These are phyloP conservation scores for Limnothrissa miodon DNA, from an alignment of 2,113 vertebrate species.

Conservation along the genomic window DNA sequence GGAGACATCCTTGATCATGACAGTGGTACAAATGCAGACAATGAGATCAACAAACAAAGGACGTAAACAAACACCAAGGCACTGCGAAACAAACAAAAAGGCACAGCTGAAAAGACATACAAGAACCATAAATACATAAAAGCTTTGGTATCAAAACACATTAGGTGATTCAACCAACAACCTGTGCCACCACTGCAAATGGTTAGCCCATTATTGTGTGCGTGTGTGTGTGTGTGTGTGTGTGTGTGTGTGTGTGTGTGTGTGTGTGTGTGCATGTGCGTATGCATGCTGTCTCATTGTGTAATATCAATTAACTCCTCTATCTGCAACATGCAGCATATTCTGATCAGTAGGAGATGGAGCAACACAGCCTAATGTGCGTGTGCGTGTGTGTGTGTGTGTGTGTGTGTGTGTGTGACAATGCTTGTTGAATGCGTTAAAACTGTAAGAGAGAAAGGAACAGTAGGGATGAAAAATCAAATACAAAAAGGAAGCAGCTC, in stretches of 20 bases:
- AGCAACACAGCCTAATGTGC: not conserved
- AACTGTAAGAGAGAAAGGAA: conserved; percentile 1
- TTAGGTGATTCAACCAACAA: not conserved
- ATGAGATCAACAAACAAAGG: not conserved
- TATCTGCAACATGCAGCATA: conserved; percentile 20
- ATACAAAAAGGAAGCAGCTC: conserved; percentile 24
- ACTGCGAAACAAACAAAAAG: conserved; percentile 16
- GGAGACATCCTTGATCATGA: not conserved
- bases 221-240: not conserved
- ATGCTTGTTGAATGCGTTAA: not conserved
- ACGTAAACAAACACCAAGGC: not conserved
- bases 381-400: not conserved
- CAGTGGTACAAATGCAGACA: not conserved
- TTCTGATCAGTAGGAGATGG: not conserved
- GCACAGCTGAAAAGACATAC: not conserved
- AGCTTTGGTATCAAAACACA: not conserved
- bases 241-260: not conserved
- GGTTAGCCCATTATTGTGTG: too few species aligned
- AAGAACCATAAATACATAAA: not conserved
- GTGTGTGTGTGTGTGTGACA: not conserved
- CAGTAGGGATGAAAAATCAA: conserved; percentile 23
- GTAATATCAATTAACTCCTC: conserved; percentile 39
- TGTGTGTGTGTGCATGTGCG: not conserved
- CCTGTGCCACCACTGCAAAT: too few species aligned
- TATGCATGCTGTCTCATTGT: conserved; percentile 26